phyloP scores from a whole-genome alignment of 2,113 vertebrate genomes.

The Scophthalmus maximus region DNA sequence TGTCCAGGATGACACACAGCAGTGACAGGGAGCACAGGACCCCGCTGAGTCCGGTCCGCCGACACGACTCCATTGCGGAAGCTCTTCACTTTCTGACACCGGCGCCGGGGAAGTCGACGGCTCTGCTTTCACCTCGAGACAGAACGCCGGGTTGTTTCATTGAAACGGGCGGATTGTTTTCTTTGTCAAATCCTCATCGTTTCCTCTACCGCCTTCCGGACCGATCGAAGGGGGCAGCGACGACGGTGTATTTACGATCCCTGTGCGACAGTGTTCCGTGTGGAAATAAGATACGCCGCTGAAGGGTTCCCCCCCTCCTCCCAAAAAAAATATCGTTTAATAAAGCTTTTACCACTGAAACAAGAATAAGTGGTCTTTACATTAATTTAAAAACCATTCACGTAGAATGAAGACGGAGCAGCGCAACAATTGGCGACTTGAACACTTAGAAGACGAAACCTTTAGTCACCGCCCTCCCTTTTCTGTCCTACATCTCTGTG shows the following conservation, averaged over 20 bases:
- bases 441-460: slow-evolving; percentile 25
- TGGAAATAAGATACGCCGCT: slow-evolving; percentile 24
- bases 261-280: slow-evolving; percentile 67
- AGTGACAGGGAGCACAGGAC: slow-evolving; percentile 83
- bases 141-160: slow-evolving; percentile 30
- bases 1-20: slow-evolving; percentile 86
- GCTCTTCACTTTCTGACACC: slow-evolving; percentile 17
- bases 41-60: slow-evolving; percentile 77
- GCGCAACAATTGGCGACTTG: slow-evolving; percentile 22
- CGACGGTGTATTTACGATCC: slow-evolving; percentile 74
- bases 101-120: slow-evolving; percentile 17
- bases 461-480: slow-evolving; percentile 16
- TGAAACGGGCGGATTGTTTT: neutral
- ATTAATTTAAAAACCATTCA: neutral
- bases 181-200: slow-evolving; percentile 3
- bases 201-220: neutral
- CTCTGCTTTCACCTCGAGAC: slow-evolving; percentile 11
- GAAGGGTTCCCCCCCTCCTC: slow-evolving; percentile 46
- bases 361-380: rapidly evolving
- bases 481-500: slow-evolving; percentile 45
- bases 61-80: slow-evolving; percentile 77
- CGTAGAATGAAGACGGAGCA: neutral
- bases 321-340: neutral
- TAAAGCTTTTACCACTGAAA: no score
- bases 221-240: neutral